Evolutionary conservation across 2,888 invertebrate species (phyloP), one percentile per base, ranked within the genome.

Genomic region (Deroplatys truncata): DNA sequence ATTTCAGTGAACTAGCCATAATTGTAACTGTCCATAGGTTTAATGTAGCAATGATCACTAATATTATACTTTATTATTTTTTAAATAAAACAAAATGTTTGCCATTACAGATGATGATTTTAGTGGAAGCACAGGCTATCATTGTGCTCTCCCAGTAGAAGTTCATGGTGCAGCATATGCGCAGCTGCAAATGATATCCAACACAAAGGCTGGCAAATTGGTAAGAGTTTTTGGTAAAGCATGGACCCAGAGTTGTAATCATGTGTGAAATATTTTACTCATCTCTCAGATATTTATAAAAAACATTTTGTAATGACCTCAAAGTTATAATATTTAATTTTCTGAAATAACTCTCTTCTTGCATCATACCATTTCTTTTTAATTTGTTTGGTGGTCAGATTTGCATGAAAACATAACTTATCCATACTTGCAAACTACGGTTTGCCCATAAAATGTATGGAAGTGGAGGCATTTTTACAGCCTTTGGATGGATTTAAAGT

Each of bases 131-230:
- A 91, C 91, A 28, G 96, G 96, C 15, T 96, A 96, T 93, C 96
- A 96, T 92, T 96, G 96, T 92, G 96, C 97, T 86, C 94, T 97
- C 91, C 97, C 96, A 88, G 94, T 97, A 91, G 95, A 96, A 89
- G 97, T 97, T 8, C 96, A 96, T 92, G 97, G 97, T 89, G 95
- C 96, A 85, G 96, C 96, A 87, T 95, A 95, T 92, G 94, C 94
- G 16, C 95, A 96, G 91, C 95, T 96, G 93, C 96, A 96, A 92
- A 96, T 95, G 93, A 95, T 96, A 84, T 94, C 95, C 90, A 94
- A 94, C 91, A 92, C 93, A 56, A 94, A 94, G 92, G 94, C 94
- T 28, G 94, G 94, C 91, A 94, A 94, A 93, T 92, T 94, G 93
- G 94, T 94, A 92, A 92, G 91, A 90, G 43, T 29, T 31, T 31